A percentile compares a stretch with the other conserved stretches of the same genome.
These are phyloP conservation scores for Aphidius ervi DNA, from an alignment of 1,140 invertebrate species.

Conservation along the genomic window DNA sequence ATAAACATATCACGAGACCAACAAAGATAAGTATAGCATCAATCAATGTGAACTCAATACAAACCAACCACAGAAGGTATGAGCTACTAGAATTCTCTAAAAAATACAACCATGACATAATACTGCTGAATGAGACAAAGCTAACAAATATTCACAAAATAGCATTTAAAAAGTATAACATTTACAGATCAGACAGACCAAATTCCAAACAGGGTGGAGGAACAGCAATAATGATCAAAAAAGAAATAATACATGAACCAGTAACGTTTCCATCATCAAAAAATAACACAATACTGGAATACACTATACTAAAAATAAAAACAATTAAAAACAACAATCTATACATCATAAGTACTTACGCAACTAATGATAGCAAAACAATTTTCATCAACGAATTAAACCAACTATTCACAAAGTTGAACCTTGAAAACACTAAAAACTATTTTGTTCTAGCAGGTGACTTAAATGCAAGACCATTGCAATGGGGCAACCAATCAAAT, in stretches of 20 bases:
- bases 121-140: neutral
- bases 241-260: neutral
- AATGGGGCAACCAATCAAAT: neutral
- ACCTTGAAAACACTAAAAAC: constrained; percentile 4
- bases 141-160: constrained; percentile 4
- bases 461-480: constrained; percentile 11
- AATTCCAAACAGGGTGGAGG: neutral
- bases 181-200: constrained; percentile 13
- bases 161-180: neutral
- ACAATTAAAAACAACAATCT: neutral
- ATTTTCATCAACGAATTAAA: constrained; percentile 9
- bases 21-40: constrained; percentile 7
- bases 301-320: constrained; percentile 35
- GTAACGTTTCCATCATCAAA: neutral
- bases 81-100: neutral
- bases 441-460: constrained; percentile 18
- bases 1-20: neutral
- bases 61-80: no score
- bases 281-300: constrained; percentile 21
- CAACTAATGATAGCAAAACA: neutral
- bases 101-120: neutral
- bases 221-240: constrained; percentile 14
- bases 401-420: neutral
- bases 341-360: constrained; percentile 5
- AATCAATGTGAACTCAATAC: constrained; percentile 18